A percentile compares a stretch with the other conserved stretches of the same genome.
Conservation (phyloP, 2,888 invertebrate species). For the Taphrorychus bicolor region DNA sequence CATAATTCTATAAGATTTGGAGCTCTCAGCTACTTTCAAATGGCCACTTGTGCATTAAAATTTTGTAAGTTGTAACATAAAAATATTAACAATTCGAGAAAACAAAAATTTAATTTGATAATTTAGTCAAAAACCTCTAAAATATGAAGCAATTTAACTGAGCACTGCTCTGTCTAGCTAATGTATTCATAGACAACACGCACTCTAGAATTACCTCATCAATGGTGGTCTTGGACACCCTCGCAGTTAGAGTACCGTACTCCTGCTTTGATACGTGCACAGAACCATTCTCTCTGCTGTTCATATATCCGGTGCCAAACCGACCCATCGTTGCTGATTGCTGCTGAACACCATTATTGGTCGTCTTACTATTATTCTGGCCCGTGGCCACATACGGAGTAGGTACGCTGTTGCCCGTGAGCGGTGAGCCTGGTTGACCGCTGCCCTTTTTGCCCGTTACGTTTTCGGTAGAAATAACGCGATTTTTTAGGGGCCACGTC, state of each 20-base stretch:
- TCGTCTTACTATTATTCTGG: background rate
- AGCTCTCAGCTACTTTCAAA: too few relatives aligned
- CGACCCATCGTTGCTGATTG: background rate
- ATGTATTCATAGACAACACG: too few relatives aligned
- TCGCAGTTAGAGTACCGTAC: conserved; percentile 38
- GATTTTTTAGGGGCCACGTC: conserved; percentile 70
- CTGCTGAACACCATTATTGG: background rate
- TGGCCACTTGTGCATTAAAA: too few relatives aligned
- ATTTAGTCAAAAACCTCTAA: too few relatives aligned
- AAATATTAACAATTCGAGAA: too few relatives aligned
- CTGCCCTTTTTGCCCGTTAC: conserved; percentile 55
- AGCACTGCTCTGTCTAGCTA: too few relatives aligned
- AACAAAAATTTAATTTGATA: too few relatives aligned
- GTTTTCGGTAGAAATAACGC: conserved; percentile 60
- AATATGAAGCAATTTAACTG: too few relatives aligned
- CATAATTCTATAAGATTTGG: too few relatives aligned
- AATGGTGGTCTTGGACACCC: conserved; percentile 45
- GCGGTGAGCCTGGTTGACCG: background rate
- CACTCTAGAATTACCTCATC: conserved; percentile 51
- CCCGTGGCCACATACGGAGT: conserved; percentile 15
- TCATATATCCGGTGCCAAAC: background rate
- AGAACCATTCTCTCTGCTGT: background rate
- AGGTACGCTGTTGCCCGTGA: conserved; percentile 12
- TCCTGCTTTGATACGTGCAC: background rate
- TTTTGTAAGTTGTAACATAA: too few relatives aligned